phyloP scores from a whole-genome alignment of 2,113 vertebrate genomes.

The Nerophis lumbriciformis region DNA sequence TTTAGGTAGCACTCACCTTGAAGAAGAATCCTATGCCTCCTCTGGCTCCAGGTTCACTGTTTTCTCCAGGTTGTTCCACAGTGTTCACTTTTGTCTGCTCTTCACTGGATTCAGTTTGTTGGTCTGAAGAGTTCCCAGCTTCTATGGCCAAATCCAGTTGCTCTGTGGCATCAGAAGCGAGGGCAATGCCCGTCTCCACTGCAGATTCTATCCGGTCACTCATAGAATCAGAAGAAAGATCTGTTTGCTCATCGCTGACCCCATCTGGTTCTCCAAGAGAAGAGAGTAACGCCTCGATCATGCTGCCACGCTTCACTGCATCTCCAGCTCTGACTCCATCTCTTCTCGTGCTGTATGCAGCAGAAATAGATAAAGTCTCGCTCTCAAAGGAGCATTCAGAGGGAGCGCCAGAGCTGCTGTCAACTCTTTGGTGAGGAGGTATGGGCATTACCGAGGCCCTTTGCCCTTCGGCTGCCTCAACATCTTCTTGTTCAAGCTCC shows the following conservation, averaged over 20 bases:
- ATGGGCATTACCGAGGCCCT: slow-evolving; percentile 14
- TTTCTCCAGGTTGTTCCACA: slow-evolving; percentile 60
- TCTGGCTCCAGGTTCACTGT: slow-evolving; percentile 59
- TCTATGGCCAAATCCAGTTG: slow-evolving; percentile 14
- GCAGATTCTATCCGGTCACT: slow-evolving; percentile 73
- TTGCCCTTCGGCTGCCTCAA: slow-evolving; percentile 23
- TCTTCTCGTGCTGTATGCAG: slow-evolving; percentile 35
- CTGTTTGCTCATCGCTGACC: slow-evolving; percentile 65
- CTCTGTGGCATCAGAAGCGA: slow-evolving; percentile 9
- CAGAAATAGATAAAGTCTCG: slow-evolving; percentile 59
- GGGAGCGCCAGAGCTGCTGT: slow-evolving; percentile 67
- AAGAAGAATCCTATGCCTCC: slow-evolving; percentile 78
- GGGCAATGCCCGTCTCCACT: slow-evolving; percentile 7
- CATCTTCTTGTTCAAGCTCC: slow-evolving; percentile 64
- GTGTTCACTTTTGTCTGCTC: slow-evolving; percentile 8
- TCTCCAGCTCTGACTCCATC: slow-evolving; percentile 20
- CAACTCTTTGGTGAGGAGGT: slow-evolving; percentile 16
- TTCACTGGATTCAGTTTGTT: slow-evolving; percentile 14
- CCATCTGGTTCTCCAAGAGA: slow-evolving; percentile 57
- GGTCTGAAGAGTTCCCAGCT: neutral
- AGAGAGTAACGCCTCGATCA: slow-evolving; percentile 72
- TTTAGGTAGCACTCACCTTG: slow-evolving; percentile 49
- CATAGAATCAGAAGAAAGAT: slow-evolving; percentile 76
- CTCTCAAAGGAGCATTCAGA: slow-evolving; percentile 75
- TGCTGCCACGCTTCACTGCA: slow-evolving; percentile 42